Evolutionary conservation across 2,888 invertebrate species (phyloP).

Genomic region (Apocheima hispidaria): DNA sequence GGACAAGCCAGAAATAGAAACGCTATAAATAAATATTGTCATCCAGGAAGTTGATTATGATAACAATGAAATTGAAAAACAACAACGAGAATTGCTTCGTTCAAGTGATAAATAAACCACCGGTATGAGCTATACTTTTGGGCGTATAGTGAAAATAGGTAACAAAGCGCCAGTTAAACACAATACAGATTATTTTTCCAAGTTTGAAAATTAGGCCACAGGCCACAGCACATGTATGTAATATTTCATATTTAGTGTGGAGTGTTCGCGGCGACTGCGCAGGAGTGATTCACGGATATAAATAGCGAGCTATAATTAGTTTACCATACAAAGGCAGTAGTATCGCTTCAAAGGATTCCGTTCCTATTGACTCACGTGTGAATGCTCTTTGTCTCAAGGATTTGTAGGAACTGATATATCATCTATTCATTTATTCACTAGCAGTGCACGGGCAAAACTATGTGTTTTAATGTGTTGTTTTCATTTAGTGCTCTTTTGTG

Average conservation of each 20-base stretch:
- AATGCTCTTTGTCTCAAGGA: constrained; percentile 63
- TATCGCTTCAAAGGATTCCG: constrained; percentile 60
- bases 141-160: background rate
- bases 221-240: constrained; percentile 54
- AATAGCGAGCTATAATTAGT: constrained; percentile 74
- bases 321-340: constrained; percentile 69
- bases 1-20: constrained; percentile 28
- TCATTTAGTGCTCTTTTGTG: background rate
- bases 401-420: constrained; percentile 31
- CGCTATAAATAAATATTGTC: constrained; percentile 28
- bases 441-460: background rate
- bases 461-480: background rate
- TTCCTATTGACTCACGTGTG: constrained; percentile 63
- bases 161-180: background rate
- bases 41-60: constrained; percentile 27
- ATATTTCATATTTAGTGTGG: constrained; percentile 60
- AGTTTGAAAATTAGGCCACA: constrained; percentile 56
- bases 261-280: constrained; percentile 57
- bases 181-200: constrained; percentile 20
- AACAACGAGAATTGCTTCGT: constrained; percentile 1
- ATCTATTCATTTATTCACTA: constrained; percentile 20
- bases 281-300: constrained; percentile 75
- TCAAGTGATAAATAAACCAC: background rate
- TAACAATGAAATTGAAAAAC: constrained; percentile 30
- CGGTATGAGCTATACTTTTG: background rate